phyloP scores from a whole-genome alignment of 2,113 vertebrate genomes.

The Alosa alosa region DNA sequence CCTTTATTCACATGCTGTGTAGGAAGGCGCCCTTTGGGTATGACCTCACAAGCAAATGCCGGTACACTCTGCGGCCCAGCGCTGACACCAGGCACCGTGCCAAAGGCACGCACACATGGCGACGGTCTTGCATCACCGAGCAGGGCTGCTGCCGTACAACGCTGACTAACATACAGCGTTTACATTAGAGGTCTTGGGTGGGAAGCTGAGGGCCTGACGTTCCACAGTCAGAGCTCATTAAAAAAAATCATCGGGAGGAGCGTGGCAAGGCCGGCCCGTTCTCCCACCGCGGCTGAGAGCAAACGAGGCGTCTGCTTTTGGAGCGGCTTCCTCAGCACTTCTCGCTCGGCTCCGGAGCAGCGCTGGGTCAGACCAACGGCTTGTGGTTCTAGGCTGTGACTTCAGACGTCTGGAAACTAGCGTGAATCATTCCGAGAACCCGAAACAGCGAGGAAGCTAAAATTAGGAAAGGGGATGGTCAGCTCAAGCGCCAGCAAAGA shows the following conservation, averaged over 20 bases:
- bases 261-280: not conserved
- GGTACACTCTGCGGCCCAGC: not conserved
- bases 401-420: conserved; percentile 50
- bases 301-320: conserved; percentile 15
- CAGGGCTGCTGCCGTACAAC: not conserved
- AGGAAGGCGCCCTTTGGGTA: not conserved
- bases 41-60: not conserved
- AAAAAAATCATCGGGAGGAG: not conserved
- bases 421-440: conserved; percentile 46
- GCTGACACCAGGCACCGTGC: not conserved
- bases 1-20: not conserved
- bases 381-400: conserved; percentile 43
- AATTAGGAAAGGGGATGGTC: conserved; percentile 30
- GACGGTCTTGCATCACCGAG: not conserved
- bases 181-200: not conserved
- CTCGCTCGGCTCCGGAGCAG: conserved; percentile 17
- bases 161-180: not conserved
- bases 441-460: conserved; percentile 37
- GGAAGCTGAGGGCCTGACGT: not conserved
- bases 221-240: not conserved
- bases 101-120: not conserved
- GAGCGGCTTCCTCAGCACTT: conserved; percentile 24
- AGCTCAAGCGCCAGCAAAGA: not conserved
- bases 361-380: conserved; percentile 27
- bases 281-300: not conserved